Evolutionary conservation across 2,888 invertebrate species (phyloP).

Genomic region (Drosophila testacea): DNA sequence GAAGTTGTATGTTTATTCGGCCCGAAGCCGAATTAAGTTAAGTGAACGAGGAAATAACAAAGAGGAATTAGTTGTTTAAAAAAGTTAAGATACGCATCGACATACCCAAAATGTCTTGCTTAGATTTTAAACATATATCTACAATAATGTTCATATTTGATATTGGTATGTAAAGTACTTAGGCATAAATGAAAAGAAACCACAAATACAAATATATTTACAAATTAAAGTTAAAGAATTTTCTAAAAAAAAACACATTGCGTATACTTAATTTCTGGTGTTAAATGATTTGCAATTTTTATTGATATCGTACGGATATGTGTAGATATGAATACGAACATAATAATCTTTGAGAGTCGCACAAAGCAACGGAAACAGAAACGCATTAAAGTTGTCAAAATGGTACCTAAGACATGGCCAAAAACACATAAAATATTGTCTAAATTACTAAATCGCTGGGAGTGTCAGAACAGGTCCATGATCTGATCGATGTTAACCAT

Average conservation of each 20-base stretch:
- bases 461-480: constrained; percentile 70
- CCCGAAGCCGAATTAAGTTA: constrained; percentile 61
- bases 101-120: constrained; percentile 50
- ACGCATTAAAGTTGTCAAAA: constrained; percentile 14
- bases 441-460: constrained; percentile 52
- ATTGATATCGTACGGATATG: constrained; percentile 22
- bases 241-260: constrained; percentile 37
- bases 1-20: constrained; percentile 27
- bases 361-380: constrained; percentile 44
- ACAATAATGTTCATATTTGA: constrained; percentile 18
- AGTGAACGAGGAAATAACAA: constrained; percentile 49
- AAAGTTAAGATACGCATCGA: constrained; percentile 64
- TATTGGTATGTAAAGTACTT: constrained; percentile 72
- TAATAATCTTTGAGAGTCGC: constrained; percentile 21
- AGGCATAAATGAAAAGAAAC: constrained; percentile 58
- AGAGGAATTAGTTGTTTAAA: constrained; percentile 71
- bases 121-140: constrained; percentile 57
- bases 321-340: neutral
- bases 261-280: constrained; percentile 36
- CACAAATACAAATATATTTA: constrained; percentile 62
- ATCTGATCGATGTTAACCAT: constrained; percentile 37
- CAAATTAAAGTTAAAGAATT: constrained; percentile 24
- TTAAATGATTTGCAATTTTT: constrained; percentile 48
- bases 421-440: constrained; percentile 17
- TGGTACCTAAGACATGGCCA: constrained; percentile 29